Base-by-base conservation (phyloP, 2,797 vertebrate genomes). In the Sebastes taczanowskii region DNA sequence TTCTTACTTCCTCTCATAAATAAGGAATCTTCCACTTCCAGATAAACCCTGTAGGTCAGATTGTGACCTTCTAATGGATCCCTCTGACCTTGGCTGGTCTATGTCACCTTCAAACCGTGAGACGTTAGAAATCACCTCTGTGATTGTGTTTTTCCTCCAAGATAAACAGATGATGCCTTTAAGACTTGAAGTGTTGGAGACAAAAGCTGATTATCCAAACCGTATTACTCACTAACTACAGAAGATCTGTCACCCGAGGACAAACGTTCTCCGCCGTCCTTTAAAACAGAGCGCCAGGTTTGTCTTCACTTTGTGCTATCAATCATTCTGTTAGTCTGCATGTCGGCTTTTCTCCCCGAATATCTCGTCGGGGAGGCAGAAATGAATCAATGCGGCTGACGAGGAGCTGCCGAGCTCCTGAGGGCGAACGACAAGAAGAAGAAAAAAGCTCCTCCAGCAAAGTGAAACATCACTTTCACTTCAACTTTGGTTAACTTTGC, bases 401-500 rank as follows among this genome's bases (percentile, higher is more conserved):
- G 70, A 84, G 80, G 34, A 58, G 68, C 70, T 34, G 77, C 73
- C 1, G 78, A 74, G 80, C 70, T 82, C 73, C 82, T 78, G 77
- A 81, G 81, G 83, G 74, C 59, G 69, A 89, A 77, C 10, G 14
- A 67, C 8, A 35, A 78, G 55, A 71, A 42, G 63, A 67, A 42
- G 70, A 30, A 22, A 63, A 0, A 46, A 46, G 42, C 18, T 77
- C 80, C 62, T 38, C 35, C 56, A 71, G 70, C 38, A 72, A 71
- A 77, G 74, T 55, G 60, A 82, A 68, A 74, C 67, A 27, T 83
- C 78, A 38, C 77, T 78, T 85, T 81, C 74, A 49, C 82, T 68
- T 83, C 55, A 76, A 87, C 85, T 87, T 79, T 27, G 34, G 56
- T 79, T 85, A 77, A 89, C 88, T 89, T 89, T 86, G 80, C 75